Evolutionary conservation across 2,888 invertebrate species (phyloP), one percentile per base, ranked within the genome.

Genomic region (Leptopilina syphax): DNA sequence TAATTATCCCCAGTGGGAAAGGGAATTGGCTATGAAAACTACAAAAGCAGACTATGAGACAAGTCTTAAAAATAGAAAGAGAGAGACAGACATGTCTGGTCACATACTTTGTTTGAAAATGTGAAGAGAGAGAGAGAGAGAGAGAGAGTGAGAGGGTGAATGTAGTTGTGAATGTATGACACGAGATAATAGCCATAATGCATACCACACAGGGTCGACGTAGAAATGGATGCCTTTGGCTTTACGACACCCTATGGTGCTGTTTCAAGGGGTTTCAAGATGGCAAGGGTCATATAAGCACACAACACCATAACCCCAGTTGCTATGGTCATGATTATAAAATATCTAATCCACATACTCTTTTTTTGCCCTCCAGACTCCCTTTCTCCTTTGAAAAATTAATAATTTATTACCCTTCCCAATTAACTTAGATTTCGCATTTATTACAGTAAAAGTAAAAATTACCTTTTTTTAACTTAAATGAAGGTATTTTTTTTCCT

Each of bases 261-360:
- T 13, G 34, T 73, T 73, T 6, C 70, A 57, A n/a, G 73, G 34
- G 54, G 73, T 73, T 34, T 34, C 73, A 73, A 73, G 57, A 73
- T 73, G 57, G 73, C 73, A 54, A 41, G n/a, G 57, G 57, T 57
- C 73, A 73, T 73, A 68, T 68, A n/a, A 73, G 57, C 73, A 73
- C 34, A 73, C 57, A n/a, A 73, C 73, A 13, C 57, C 13, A 57
- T 41, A 9, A n/a, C 9, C 73, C n/a, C 7, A 73, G n/a, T 34
- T 57, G 27, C 9, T 44, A 44, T 57, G 34, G 70, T 73, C 57
- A 57, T n/a, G 9, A 54, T 57, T 57, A 73, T 41, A n/a, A 13
- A n/a, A 27, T 73, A 65, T 27, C 12, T 24, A 63, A 63, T 63
- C 63, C 63, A 65, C 34, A 34, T 13, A 65, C 50, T 12, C 9